Conservation (phyloP, 2,888 invertebrate species). For the Megaustenia siamemsis region DNA sequence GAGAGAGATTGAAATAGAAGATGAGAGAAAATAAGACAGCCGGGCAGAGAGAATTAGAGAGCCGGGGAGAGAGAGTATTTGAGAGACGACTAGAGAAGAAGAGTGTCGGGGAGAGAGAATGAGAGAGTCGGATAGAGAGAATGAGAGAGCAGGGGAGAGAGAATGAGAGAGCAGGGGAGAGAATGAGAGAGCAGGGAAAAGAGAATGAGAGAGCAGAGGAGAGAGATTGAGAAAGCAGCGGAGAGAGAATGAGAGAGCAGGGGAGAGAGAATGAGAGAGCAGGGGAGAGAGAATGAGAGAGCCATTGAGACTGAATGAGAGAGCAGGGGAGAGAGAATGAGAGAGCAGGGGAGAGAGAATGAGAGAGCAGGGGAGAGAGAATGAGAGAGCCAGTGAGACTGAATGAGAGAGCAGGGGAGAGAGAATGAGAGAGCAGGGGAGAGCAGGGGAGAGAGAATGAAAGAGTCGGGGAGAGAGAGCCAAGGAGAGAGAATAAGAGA, state of each 20-base stretch:
- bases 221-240: neutral
- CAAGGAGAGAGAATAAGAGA: too few species aligned
- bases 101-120: neutral
- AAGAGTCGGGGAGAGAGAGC: neutral
- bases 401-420: too few species aligned
- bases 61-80: neutral
- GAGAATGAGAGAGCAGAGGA: neutral
- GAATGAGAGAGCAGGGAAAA: too few species aligned
- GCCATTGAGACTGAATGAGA: neutral
- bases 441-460: too few species aligned
- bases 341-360: too few species aligned
- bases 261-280: too few species aligned
- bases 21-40: neutral
- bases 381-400: too few species aligned
- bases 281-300: conserved; percentile 7
- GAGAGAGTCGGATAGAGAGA: neutral
- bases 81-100: neutral
- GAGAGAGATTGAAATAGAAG: too few species aligned
- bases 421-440: neutral
- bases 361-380: too few species aligned
- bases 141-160: too few species aligned
- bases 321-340: too few species aligned
- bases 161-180: too few species aligned
- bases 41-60: conserved; percentile 4
- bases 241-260: conserved; percentile 13